A percentile compares a stretch with the other conserved stretches of the same genome.
phyloP scores from a whole-genome alignment of 2,797 vertebrate species.

The Neomorphus geoffroyi region DNA sequence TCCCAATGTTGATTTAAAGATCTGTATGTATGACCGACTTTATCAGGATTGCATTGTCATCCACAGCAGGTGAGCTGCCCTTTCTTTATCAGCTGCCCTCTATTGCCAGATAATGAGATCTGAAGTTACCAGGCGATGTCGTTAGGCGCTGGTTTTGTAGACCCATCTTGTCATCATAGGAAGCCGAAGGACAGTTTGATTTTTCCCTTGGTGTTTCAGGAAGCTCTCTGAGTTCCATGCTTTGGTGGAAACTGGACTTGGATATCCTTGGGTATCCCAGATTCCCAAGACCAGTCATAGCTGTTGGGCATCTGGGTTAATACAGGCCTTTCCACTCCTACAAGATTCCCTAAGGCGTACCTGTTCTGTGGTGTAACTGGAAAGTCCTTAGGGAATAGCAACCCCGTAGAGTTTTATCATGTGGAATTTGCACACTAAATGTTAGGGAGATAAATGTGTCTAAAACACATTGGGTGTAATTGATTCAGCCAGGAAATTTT shows the following conservation, averaged over 20 bases:
- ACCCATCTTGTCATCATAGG: background rate
- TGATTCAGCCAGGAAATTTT: background rate
- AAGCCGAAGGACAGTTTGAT: background rate
- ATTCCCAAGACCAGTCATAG: accelerated
- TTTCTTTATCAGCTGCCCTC: background rate
- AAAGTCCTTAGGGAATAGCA: background rate
- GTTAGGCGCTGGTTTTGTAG: background rate
- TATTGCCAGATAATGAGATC: background rate
- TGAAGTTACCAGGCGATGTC: background rate
- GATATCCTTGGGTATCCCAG: too few species aligned
- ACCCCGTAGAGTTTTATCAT: background rate
- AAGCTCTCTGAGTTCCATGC: background rate
- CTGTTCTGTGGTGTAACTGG: background rate
- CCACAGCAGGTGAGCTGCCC: constrained; percentile 82
- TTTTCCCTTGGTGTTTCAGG: background rate
- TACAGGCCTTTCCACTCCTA: background rate
- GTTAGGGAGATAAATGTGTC: background rate
- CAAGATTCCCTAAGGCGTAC: background rate
- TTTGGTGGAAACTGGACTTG: background rate
- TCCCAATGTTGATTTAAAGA: constrained; percentile 86
- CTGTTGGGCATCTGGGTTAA: background rate
- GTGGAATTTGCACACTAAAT: background rate
- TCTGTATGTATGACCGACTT: constrained; percentile 87
- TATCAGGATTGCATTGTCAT: constrained; percentile 86
- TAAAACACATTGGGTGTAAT: background rate